phyloP scores from a whole-genome alignment of 1,140 invertebrate genomes.

The Rhopalosiphum maidis region DNA sequence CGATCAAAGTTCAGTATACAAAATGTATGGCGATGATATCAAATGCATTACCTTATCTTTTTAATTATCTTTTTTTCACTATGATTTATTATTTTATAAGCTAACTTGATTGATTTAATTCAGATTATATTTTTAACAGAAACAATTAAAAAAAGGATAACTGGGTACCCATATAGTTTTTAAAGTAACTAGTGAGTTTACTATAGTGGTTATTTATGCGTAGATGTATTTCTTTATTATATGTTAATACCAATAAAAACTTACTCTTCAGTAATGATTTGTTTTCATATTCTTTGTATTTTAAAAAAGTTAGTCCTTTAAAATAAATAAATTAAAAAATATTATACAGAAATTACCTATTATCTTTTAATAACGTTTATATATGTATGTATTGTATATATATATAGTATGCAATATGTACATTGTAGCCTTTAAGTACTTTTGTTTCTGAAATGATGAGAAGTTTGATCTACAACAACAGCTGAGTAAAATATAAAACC shows the following conservation, averaged over 20 bases:
- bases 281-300: background rate
- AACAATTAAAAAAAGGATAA: too few relatives aligned
- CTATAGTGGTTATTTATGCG: too few relatives aligned
- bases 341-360: background rate
- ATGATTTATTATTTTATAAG: too few relatives aligned
- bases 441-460: background rate
- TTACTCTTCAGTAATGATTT: background rate
- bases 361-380: background rate
- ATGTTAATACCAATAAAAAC: background rate
- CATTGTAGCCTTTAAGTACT: background rate
- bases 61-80: too few relatives aligned
- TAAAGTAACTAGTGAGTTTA: too few relatives aligned
- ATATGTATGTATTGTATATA: background rate
- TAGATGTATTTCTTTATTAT: background rate
- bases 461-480: background rate
- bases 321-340: background rate
- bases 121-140: too few relatives aligned
- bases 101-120: too few relatives aligned
- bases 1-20: too few relatives aligned
- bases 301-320: background rate
- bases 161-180: too few relatives aligned
- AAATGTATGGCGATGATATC: too few relatives aligned
- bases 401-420: background rate
- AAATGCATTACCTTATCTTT: too few relatives aligned
- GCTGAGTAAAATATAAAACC: conserved; percentile 50